Percentiles rank a stretch among this genome's conserved stretches.
phyloP scores from a whole-genome alignment of 2,113 vertebrate genomes.

The Ammodytes dubius region DNA sequence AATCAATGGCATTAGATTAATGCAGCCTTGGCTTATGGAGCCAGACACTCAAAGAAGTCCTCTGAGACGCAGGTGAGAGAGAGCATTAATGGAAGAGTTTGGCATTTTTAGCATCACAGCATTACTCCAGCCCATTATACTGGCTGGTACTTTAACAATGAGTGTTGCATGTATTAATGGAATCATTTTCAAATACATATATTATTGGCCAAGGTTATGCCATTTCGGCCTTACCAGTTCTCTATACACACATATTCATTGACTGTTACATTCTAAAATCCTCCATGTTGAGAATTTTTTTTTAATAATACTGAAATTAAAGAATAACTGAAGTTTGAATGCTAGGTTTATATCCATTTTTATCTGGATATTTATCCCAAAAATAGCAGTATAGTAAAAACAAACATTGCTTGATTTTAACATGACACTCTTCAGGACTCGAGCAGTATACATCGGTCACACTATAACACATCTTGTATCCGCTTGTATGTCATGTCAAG shows the following conservation, averaged over 20 bases:
- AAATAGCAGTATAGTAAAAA: background rate
- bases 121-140: background rate
- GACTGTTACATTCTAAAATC: background rate
- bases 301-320: background rate
- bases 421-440: background rate
- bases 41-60: conserved; percentile 36
- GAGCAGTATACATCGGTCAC: background rate
- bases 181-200: background rate
- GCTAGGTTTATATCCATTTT: background rate
- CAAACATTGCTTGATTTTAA: background rate
- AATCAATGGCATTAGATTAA: conserved; percentile 55
- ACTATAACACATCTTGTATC: background rate
- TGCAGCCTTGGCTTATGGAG: conserved; percentile 57
- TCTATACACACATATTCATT: background rate
- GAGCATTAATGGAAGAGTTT: conserved; percentile 33
- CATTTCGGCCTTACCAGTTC: background rate
- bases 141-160: background rate
- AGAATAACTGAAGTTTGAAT: background rate
- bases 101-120: conserved; percentile 16
- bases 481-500: background rate
- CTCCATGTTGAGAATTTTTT: background rate
- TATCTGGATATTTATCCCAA: background rate
- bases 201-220: background rate
- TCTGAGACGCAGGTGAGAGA: conserved; percentile 37
- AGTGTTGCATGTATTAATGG: conserved; percentile 2